Percentiles rank a stretch among this genome's conserved stretches.
Conservation (phyloP, 2,888 invertebrate species). For the Ariolimax columbianus region DNA sequence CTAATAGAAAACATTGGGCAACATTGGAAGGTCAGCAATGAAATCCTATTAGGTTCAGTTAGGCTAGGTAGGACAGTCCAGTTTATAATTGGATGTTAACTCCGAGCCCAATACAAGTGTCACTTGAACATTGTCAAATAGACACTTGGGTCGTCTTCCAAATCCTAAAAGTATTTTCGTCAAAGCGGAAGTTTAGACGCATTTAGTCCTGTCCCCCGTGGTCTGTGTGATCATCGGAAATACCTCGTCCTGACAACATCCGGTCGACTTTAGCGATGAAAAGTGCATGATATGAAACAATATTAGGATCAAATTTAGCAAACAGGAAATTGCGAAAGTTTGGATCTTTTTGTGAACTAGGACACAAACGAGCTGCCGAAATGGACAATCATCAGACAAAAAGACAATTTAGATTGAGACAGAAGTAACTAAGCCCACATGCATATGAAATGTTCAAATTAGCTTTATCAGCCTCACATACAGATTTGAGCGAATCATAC, state of each 20-base stretch:
- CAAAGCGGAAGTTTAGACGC: neutral
- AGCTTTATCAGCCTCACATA: no score
- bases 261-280: neutral
- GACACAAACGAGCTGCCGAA: no score
- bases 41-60: neutral
- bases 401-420: no score
- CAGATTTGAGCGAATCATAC: no score
- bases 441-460: no score
- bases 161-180: neutral
- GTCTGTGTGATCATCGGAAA: neutral
- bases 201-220: neutral
- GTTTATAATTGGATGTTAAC: neutral
- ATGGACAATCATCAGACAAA: no score
- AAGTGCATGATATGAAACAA: no score
- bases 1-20: neutral
- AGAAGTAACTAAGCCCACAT: no score
- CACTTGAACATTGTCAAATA: neutral
- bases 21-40: neutral
- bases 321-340: no score
- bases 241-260: neutral
- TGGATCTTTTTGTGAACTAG: no score
- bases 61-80: neutral
- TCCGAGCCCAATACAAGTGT: neutral
- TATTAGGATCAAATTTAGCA: no score
- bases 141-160: neutral